Evolutionary conservation across 2,113 vertebrate genomes (phyloP).

Genomic region (Benitochromis conjunctus): DNA sequence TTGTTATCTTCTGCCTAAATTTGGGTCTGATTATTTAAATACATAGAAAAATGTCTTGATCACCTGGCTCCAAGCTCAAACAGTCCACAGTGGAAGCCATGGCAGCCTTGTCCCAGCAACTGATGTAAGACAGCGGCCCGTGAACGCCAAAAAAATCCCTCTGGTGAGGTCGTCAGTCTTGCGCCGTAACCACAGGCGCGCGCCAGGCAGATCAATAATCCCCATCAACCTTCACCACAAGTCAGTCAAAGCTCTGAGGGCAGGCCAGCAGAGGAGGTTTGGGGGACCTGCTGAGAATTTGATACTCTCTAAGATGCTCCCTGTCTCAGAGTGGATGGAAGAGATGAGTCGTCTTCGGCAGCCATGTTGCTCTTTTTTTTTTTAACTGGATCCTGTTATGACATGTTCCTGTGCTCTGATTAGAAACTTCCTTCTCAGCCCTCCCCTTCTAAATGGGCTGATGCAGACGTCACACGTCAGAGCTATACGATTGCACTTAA

Average conservation of each 20-base stretch:
- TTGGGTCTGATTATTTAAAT: slow-evolving; percentile 45
- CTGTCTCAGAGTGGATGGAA: slow-evolving; percentile 40
- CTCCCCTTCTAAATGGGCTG: neutral
- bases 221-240: slow-evolving; percentile 69
- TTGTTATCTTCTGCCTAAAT: slow-evolving; percentile 46
- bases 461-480: slow-evolving; percentile 14
- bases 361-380: slow-evolving; percentile 34
- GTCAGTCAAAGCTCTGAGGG: slow-evolving; percentile 64
- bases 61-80: slow-evolving; percentile 36
- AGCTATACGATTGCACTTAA: neutral
- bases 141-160: slow-evolving; percentile 54
- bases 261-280: slow-evolving; percentile 12
- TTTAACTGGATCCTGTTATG: slow-evolving; percentile 48
- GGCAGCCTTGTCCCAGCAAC: slow-evolving; percentile 13
- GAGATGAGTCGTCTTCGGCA: slow-evolving; percentile 36
- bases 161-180: slow-evolving; percentile 73
- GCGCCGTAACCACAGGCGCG: slow-evolving; percentile 70
- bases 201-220: slow-evolving; percentile 73
- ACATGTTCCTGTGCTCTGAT: slow-evolving; percentile 36
- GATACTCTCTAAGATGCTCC: slow-evolving; percentile 53
- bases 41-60: slow-evolving; percentile 20
- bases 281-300: slow-evolving; percentile 41
- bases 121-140: slow-evolving; percentile 25
- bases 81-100: neutral
- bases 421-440: slow-evolving; percentile 48